A percentile compares a stretch with the other conserved stretches of the same genome.
Conservation (phyloP, 2,888 invertebrate genomes). For the Charanyca ferruginea region DNA sequence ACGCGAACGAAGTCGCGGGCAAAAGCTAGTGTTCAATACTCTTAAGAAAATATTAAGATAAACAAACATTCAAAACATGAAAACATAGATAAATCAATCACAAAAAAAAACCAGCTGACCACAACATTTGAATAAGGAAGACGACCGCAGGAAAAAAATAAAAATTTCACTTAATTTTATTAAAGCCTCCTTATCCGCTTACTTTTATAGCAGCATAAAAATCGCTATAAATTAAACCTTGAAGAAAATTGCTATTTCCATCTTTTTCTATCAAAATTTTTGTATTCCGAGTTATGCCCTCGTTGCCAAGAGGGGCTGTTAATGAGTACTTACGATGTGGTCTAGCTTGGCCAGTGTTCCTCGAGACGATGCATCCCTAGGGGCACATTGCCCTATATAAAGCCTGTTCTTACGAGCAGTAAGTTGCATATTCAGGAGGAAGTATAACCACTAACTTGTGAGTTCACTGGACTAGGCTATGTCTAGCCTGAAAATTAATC, state of each 20-base stretch:
- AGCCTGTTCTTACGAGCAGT: slow-evolving; percentile 14
- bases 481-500: background rate
- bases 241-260: slow-evolving; percentile 70
- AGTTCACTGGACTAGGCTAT: background rate
- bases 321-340: slow-evolving; percentile 64
- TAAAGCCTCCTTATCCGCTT: slow-evolving; percentile 72
- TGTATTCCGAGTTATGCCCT: slow-evolving; percentile 65
- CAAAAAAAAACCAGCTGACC: slow-evolving; percentile 26
- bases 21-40: too few relatives aligned
- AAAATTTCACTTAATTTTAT: slow-evolving; percentile 73
- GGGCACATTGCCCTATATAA: slow-evolving; percentile 48
- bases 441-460: slow-evolving; percentile 22
- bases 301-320: slow-evolving; percentile 70
- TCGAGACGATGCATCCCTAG: slow-evolving; percentile 37
- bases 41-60: too few relatives aligned
- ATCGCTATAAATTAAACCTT: slow-evolving; percentile 79
- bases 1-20: too few relatives aligned
- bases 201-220: slow-evolving; percentile 76
- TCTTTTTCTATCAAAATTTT: slow-evolving; percentile 65
- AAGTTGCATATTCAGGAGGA: slow-evolving; percentile 56
- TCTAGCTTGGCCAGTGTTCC: slow-evolving; percentile 26
- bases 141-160: slow-evolving; percentile 60
- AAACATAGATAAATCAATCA: slow-evolving; percentile 27
- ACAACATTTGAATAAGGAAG: slow-evolving; percentile 48
- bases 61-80: slow-evolving; percentile 2